Evolutionary conservation across 2,113 vertebrate species (phyloP), one percentile per base, ranked within the genome.

Genomic region (Callopanchax toddi): DNA sequence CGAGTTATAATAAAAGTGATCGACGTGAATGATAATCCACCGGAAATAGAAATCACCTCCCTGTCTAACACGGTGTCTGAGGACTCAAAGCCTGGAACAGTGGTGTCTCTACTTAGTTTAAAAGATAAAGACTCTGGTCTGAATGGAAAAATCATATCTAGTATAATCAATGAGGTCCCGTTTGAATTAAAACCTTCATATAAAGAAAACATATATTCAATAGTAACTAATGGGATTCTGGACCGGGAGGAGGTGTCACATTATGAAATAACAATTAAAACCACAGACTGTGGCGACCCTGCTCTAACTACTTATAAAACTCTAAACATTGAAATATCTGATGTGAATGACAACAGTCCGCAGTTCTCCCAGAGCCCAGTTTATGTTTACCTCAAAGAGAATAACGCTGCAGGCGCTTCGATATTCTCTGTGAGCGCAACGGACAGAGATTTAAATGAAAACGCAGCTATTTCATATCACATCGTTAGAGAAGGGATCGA

Each of bases 291-390:
- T 50, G 91, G 91, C 0, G 69, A 86, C 0, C 89, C 91, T 37
- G 45, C 85, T 2, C 67, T 91, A 16, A 82, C 79, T 1, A 56
- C 74, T 0, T 59, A 67, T 16, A 91, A 89, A 88, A 82, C 62
- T 1, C 12, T 92, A 0, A 71, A 1, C 1, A 69, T 92, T 3
- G 42, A 88, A 5, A 64, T 92, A 46, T 82, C 81, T 40, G 91
- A 93, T 21, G 79, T 91, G 1, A 92, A 92, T 21, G 91, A 92
- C 11, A 92, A 92, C 64, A 69, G 46, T 0, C 91, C 91, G 6
- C 21, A 70, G 0, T 92, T 92, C 36, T 0, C 7, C 0, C 23
- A 82, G 8, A 85, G 34, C 21, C 79, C 87, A 0, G 20, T 87
- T n/a, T 22, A 79, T 0, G 65, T 89, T 48, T 90, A 90, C 16